phyloP scores from a whole-genome alignment of 2,888 invertebrate species.

The Cancer borealis region DNA sequence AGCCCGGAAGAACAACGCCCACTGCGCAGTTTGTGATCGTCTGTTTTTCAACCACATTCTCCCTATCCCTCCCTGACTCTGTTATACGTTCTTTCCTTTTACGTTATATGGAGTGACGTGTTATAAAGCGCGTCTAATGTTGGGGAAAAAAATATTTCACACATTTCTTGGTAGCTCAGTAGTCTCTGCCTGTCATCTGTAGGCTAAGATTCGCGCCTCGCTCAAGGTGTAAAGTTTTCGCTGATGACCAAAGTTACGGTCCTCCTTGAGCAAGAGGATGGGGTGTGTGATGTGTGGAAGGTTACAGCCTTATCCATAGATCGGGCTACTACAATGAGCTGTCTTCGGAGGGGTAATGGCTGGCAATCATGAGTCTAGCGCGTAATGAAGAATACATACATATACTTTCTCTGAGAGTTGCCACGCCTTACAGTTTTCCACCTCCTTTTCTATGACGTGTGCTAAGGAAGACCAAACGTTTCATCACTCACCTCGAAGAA shows the following conservation, averaged over 20 bases:
- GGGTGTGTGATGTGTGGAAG: too few relatives aligned
- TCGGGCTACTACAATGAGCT: too few relatives aligned
- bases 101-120: not conserved
- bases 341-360: too few relatives aligned
- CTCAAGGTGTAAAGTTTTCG: too few relatives aligned
- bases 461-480: not conserved
- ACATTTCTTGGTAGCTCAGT: not conserved
- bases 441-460: not conserved
- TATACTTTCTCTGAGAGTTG: not conserved
- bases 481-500: conserved; percentile 58
- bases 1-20: not conserved
- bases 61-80: not conserved
- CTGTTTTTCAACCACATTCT: not conserved
- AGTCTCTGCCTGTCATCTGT: too few relatives aligned
- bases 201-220: too few relatives aligned
- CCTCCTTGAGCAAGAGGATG: too few relatives aligned
- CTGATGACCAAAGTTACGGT: too few relatives aligned
- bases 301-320: too few relatives aligned
- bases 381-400: not conserved
- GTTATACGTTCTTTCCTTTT: not conserved
- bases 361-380: too few relatives aligned
- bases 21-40: not conserved
- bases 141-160: not conserved
- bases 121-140: not conserved
- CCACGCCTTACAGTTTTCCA: not conserved